A percentile compares a stretch with the other conserved stretches of the same genome.
These are phyloP conservation scores for rabbit (Oryctolagus cuniculus) DNA, from an alignment of 2,113 vertebrate species.

Conservation along the genomic window mOryCun1.1 NC_091432.1:169912001-169912500, in stretches of 20 bases:
- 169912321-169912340: background rate
- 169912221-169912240: background rate
- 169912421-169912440: background rate
- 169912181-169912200: background rate
- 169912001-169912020: background rate
- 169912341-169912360: background rate
- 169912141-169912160: slow-evolving; percentile 22
- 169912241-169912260: background rate
- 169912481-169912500: background rate
- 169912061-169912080: slow-evolving; percentile 45
- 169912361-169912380: background rate
- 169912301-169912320: no score
- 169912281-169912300: background rate
- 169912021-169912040: background rate
- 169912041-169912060: slow-evolving; percentile 26
- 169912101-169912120: slow-evolving; percentile 19
- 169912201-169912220: background rate
- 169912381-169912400: background rate
- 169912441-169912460: background rate
- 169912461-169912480: background rate
- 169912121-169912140: background rate
- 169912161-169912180: background rate
- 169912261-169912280: background rate
- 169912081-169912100: slow-evolving; percentile 22
- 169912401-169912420: background rate